A percentile compares a stretch with the other conserved stretches of the same genome.
These are phyloP conservation scores for Enteromius unitaeniatus DNA, from an alignment of 2,797 vertebrate genomes.

Conservation along the genomic window DNA sequence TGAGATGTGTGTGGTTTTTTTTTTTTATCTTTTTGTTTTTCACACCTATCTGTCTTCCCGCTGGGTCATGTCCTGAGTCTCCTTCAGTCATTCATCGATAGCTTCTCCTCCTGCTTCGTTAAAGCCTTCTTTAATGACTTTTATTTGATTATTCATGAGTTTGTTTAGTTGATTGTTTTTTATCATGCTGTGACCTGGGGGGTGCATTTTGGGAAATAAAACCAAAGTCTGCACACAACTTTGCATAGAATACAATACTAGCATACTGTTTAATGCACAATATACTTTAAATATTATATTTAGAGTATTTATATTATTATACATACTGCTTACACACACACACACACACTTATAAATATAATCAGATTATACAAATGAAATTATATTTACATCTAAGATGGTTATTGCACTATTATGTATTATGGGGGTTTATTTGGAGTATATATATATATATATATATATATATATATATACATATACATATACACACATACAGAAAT, in stretches of 20 bases:
- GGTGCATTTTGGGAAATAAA: conserved; percentile 40
- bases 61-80: conserved; percentile 67
- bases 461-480: no score
- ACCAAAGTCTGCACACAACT: neutral
- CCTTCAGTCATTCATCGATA: conserved; percentile 59
- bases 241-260: neutral
- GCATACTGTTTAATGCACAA: neutral
- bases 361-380: neutral
- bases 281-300: neutral
- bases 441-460: neutral
- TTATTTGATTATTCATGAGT: conserved; percentile 65
- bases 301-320: neutral
- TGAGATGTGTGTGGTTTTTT: conserved; percentile 47
- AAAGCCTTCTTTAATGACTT: conserved; percentile 67
- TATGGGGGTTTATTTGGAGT: neutral
- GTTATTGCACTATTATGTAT: neutral
- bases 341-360: no score
- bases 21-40: conserved; percentile 50
- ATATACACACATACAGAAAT: neutral
- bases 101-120: conserved; percentile 66
- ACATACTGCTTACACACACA: neutral
- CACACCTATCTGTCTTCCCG: conserved; percentile 57
- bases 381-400: neutral
- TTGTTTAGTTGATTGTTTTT: conserved; percentile 59
- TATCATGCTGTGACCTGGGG: conserved; percentile 61